Evolutionary conservation across 2,888 invertebrate genomes (phyloP), one percentile per base, ranked within the genome.

Genomic region (Drosophila rellima): DNA sequence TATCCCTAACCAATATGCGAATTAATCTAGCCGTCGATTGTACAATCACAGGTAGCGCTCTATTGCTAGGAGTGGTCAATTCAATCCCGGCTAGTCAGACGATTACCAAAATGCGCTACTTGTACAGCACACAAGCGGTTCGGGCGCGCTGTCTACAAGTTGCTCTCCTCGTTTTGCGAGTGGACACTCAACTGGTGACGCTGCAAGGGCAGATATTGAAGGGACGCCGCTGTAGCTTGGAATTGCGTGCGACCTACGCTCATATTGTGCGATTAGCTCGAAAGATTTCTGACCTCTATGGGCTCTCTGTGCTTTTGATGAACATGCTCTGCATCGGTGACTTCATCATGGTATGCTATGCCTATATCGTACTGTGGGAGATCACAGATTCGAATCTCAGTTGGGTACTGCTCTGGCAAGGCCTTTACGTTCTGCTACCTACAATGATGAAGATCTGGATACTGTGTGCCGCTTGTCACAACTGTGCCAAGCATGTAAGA

Each of bases 291-390:
- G 48, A 52, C 0, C 54, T 85, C 2, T 89, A 71, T 42, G 88
- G 88, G 0, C 55, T 70, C 0, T 75, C 88, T 15, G 37, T 88
- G 48, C 74, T 90, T 31, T 54, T 83, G 35, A 68, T 85, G 66
- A 82, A 90, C 64, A 50, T 83, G 29, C 70, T 89, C 17, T 80
- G 72, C 48, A 70, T 90, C 44, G 80, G 71, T 11, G 86, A 90
- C 37, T 88, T 81, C 23, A 78, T 80, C 2, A 45, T 70, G 18
- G 59, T 76, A 0, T 72, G 74, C 67, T 86, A 81, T 20, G 57
- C 67, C 1, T 62, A 68, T 50, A 75, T 83, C 5, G 66, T 78
- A 17, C 42, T 78, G 5, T 51, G 54, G 67, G 63, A 73, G 6
- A 7, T 70, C 1, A n/a, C 56, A 2, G 18, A 18, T 0, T 0